Percentiles rank a stretch among this genome's conserved stretches.
Conservation (phyloP, 2,888 invertebrate genomes). For the Catocala nupta region DNA sequence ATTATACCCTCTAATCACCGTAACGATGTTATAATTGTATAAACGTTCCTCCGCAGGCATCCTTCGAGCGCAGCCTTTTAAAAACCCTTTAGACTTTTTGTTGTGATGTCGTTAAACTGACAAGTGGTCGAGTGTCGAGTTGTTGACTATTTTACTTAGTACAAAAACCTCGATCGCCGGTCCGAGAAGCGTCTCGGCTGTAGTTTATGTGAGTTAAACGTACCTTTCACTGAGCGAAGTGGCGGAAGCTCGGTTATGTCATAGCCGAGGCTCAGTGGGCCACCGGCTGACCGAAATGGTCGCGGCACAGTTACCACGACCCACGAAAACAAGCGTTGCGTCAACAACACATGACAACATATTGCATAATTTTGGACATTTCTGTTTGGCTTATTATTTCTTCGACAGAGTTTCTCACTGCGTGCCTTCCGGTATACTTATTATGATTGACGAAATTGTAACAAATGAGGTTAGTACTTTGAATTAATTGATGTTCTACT, state of each 20-base stretch:
- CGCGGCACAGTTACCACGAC: constrained; percentile 83
- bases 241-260: constrained; percentile 85
- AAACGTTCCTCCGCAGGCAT: constrained; percentile 25
- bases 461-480: constrained; percentile 37
- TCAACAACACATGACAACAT: constrained; percentile 78
- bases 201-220: constrained; percentile 61
- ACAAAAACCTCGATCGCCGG: constrained; percentile 38
- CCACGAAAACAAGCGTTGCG: constrained; percentile 84
- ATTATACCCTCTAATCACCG: constrained; percentile 18
- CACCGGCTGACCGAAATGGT: constrained; percentile 83
- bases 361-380: constrained; percentile 67
- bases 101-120: constrained; percentile 25
- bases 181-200: constrained; percentile 18
- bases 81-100: constrained; percentile 32
- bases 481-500: constrained; percentile 33
- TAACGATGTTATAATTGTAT: constrained; percentile 27
- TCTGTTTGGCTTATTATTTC: constrained; percentile 21
- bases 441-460: constrained; percentile 43
- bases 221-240: constrained; percentile 71
- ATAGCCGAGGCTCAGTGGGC: constrained; percentile 74
- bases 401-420: constrained; percentile 18
- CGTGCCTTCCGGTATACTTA: constrained; percentile 35
- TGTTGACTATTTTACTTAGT: constrained; percentile 39
- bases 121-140: constrained; percentile 22
- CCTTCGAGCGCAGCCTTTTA: constrained; percentile 31